Percentiles rank a stretch among this genome's conserved stretches.
phyloP scores from a whole-genome alignment of 2,888 invertebrate genomes.

The Ganaspis brasiliensis region DNA sequence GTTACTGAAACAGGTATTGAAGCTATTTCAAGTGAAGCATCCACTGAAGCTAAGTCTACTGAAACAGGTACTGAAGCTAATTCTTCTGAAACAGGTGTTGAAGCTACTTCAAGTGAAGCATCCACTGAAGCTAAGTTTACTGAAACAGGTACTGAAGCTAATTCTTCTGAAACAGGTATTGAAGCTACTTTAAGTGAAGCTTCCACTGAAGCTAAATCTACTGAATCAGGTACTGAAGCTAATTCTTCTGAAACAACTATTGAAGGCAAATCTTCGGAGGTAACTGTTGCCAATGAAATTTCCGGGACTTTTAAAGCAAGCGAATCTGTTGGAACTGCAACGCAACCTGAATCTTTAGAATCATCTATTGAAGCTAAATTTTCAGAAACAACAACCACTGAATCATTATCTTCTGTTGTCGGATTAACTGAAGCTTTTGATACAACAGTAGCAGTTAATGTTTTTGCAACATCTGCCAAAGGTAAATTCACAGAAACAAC shows the following conservation, averaged over 20 bases:
- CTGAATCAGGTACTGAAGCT: neutral
- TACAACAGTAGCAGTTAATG: too few relatives aligned
- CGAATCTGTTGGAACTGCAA: too few relatives aligned
- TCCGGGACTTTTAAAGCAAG: too few relatives aligned
- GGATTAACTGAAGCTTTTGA: too few relatives aligned
- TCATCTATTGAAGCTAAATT: too few relatives aligned
- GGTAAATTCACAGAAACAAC: too few relatives aligned
- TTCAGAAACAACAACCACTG: neutral
- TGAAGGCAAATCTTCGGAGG: too few relatives aligned
- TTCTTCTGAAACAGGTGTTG: neutral
- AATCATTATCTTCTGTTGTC: neutral
- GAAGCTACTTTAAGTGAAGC: neutral
- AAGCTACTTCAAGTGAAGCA: neutral
- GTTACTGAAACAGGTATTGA: neutral
- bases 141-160: neutral
- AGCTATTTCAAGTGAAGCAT: neutral
- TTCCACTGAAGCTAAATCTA: neutral
- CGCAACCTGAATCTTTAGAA: too few relatives aligned
- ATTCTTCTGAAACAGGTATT: neutral
- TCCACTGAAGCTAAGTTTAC: neutral
- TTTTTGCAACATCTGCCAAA: too few relatives aligned
- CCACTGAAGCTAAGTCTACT: neutral
- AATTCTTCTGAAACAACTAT: neutral
- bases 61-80: neutral
- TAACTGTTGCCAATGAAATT: too few relatives aligned